Conservation (phyloP, 2,797 vertebrate genomes). For the Aplochiton taeniatus region DNA sequence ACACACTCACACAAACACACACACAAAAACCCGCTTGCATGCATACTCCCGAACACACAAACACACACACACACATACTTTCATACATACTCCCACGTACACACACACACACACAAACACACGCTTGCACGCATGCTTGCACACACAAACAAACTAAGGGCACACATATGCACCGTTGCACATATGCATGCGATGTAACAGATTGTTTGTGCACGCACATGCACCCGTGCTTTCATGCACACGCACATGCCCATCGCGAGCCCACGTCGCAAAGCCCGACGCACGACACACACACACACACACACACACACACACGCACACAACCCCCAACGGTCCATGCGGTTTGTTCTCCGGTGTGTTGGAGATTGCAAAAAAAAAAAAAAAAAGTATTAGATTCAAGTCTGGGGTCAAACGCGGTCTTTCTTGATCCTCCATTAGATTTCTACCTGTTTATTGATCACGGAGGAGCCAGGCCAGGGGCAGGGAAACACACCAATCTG, state of each 20-base stretch:
- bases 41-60: background rate
- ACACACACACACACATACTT: background rate
- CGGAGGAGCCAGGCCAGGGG: constrained; percentile 61
- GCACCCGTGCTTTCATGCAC: too few species aligned
- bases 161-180: too few species aligned
- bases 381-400: too few species aligned
- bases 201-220: too few species aligned
- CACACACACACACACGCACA: constrained; percentile 2
- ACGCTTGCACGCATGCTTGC: background rate
- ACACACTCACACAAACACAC: constrained; percentile 4
- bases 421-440: constrained; percentile 62
- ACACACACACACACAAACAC: background rate
- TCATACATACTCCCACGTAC: background rate
- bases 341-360: constrained; percentile 3
- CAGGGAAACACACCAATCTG: constrained; percentile 63
- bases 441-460: constrained; percentile 75
- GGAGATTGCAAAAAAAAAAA: background rate
- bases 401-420: too few species aligned
- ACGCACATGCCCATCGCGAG: too few species aligned
- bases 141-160: constrained; percentile 1
- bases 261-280: background rate
- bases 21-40: background rate
- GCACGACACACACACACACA: constrained; percentile 4
- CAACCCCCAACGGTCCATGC: background rate
- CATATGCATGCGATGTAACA: too few species aligned